Evolutionary conservation across 2,113 vertebrate species (phyloP), one percentile per base, ranked within the genome.

Genomic region (Lepus americanus): DNA sequence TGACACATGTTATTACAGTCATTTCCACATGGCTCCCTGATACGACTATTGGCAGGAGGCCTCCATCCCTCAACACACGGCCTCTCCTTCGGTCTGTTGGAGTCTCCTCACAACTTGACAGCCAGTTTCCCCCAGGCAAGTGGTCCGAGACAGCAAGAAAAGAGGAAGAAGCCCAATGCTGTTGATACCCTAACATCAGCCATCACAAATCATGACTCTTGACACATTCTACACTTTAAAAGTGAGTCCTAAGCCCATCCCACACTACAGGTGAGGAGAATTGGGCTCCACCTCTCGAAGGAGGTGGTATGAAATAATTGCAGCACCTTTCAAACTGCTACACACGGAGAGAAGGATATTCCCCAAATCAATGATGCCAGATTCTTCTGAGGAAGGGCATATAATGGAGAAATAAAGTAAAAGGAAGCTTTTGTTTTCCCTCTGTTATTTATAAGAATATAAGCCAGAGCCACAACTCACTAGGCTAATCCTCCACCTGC

Each of bases 251-350:
- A 92, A 84, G 51, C 78, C 39, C 19, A 55, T 66, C 17, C 44
- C 22, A 36, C 29, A 22, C 7, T 69, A 53, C 79, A 77, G 25
- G 19, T 77, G 12, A 86, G 66, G 20, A 4, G 7, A 87, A 67
- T 61, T 33, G 22, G 49, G 8, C 22, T 94, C 33, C 33, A n/a
- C 25, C 55, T 87, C 87, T 80, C 67, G 27, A 92, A 97, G 33
- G 17, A 90, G 92, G 25, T 59, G 31, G 51, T 31, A 66, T 74
- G 55, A 92, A 94, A 81, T 66, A 87, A 76, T 39, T 63, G 3
- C 66, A 53, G 64, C 13, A 44, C 81, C 87, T 74, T 88, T 96
- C 51, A 94, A 90, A 72, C 27, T 11, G 81, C 14, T 29, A 33
- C 22, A 61, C 74, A 87, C 6, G 79, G 5, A 79, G 10, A 89